Evolutionary conservation across 2,888 invertebrate species (phyloP).

Genomic region (Ashinkailepas kermadecensis): DNA sequence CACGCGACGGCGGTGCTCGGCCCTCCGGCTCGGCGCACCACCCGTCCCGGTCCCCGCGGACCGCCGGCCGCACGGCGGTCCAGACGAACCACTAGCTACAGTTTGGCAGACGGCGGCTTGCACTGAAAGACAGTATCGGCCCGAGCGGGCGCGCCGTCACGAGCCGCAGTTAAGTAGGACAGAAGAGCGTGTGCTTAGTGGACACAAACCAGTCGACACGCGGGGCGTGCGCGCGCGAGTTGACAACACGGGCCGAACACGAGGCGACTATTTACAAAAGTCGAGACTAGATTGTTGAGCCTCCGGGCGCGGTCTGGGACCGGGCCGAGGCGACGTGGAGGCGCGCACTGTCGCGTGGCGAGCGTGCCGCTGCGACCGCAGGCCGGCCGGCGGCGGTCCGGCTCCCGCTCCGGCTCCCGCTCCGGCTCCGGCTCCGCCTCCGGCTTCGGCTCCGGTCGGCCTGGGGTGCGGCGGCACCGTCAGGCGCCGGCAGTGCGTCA

Average conservation of each 20-base stretch:
- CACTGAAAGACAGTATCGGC: constrained; percentile 3
- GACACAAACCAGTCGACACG: not conserved
- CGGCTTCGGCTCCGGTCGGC: not conserved
- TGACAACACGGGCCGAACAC: not conserved
- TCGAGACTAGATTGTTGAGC: constrained; percentile 7
- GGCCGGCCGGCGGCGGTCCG: too few relatives aligned
- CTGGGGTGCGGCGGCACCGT: not conserved
- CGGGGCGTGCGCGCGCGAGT: not conserved
- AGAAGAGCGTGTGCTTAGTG: constrained; percentile 8
- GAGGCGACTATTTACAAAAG: not conserved
- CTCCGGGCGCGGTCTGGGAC: not conserved
- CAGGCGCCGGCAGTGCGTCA: not conserved
- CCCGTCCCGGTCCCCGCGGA: not conserved
- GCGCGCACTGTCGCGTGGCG: not conserved
- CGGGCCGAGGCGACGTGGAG: not conserved
- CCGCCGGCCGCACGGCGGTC: too few relatives aligned
- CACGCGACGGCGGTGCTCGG: not conserved
- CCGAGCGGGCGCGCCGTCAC: not conserved
- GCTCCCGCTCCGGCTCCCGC: too few relatives aligned
- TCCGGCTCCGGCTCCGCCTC: too few relatives aligned
- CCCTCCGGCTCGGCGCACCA: not conserved
- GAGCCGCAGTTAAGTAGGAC: not conserved
- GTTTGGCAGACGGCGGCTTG: not conserved
- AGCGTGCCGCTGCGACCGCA: too few relatives aligned
- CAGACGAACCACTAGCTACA: not conserved